Percentiles rank a stretch among this genome's conserved stretches.
Conservation (phyloP, 2,113 vertebrate genomes). For the Scomber scombrus region DNA sequence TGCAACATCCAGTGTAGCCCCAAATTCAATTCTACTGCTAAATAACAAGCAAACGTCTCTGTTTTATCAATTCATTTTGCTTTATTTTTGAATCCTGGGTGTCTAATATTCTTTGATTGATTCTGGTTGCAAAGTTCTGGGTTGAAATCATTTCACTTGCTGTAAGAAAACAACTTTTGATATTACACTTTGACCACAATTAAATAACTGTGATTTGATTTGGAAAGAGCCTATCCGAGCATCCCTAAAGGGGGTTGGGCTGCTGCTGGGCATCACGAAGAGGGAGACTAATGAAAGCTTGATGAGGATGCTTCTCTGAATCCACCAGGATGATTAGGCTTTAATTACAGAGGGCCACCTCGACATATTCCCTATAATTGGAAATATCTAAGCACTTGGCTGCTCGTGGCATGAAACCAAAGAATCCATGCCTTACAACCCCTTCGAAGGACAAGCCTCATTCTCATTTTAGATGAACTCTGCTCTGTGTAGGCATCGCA, state of each 20-base stretch:
- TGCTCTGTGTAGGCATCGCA: neutral
- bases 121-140: no score
- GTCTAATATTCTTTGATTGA: no score
- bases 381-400: constrained; percentile 78
- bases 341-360: constrained; percentile 81
- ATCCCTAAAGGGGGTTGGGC: constrained; percentile 35
- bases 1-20: neutral
- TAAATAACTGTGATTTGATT: constrained; percentile 10
- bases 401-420: constrained; percentile 61
- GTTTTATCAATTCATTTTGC: neutral
- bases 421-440: constrained; percentile 40
- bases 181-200: neutral
- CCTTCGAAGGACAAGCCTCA: neutral
- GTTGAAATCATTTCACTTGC: neutral
- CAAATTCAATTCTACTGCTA: neutral
- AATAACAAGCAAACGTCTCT: neutral
- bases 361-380: constrained; percentile 84
- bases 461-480: constrained; percentile 13
- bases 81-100: neutral
- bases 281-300: constrained; percentile 77
- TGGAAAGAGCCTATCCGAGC: constrained; percentile 20
- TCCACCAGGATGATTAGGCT: constrained; percentile 80
- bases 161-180: neutral
- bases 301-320: constrained; percentile 81
- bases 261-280: constrained; percentile 63